Evolutionary conservation across 2,113 vertebrate genomes (phyloP).

Genomic region (Anolis sagrei): DNA sequence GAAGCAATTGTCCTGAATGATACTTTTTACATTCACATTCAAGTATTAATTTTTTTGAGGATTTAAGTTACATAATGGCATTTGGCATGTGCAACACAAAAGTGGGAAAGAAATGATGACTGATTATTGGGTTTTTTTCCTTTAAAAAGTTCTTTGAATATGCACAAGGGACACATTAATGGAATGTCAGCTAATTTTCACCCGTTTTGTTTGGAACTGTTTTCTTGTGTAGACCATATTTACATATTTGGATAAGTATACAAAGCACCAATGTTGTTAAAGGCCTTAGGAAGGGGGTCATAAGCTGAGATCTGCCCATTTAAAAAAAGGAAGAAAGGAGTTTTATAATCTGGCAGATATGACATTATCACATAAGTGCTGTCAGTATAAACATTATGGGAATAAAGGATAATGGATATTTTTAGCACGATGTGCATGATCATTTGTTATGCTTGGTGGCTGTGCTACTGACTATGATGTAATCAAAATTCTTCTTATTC

Average conservation of each 20-base stretch:
- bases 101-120: constrained; percentile 80
- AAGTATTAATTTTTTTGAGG: constrained; percentile 87
- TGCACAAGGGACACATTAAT: constrained; percentile 96
- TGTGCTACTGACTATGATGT: constrained; percentile 99
- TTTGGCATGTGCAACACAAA: constrained; percentile 89
- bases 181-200: constrained; percentile 93
- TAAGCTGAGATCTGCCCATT: constrained; percentile 87
- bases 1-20: constrained; percentile 84
- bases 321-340: constrained; percentile 66
- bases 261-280: constrained; percentile 95
- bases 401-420: constrained; percentile 93
- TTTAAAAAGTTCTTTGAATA: constrained; percentile 83
- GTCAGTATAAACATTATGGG: constrained; percentile 90
- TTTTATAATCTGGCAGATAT: constrained; percentile 89
- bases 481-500: constrained; percentile 94
- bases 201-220: constrained; percentile 90
- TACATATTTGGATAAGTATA: constrained; percentile 96
- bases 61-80: constrained; percentile 86
- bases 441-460: constrained; percentile 99
- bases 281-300: constrained; percentile 84
- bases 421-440: constrained; percentile 99
- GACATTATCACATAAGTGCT: constrained; percentile 94
- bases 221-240: constrained; percentile 98
- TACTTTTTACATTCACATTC: constrained; percentile 85
- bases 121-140: constrained; percentile 64